Evolutionary conservation across 2,888 invertebrate species (phyloP), one percentile per base, ranked within the genome.

Genomic region (Pyrocoelia pectoralis): DNA sequence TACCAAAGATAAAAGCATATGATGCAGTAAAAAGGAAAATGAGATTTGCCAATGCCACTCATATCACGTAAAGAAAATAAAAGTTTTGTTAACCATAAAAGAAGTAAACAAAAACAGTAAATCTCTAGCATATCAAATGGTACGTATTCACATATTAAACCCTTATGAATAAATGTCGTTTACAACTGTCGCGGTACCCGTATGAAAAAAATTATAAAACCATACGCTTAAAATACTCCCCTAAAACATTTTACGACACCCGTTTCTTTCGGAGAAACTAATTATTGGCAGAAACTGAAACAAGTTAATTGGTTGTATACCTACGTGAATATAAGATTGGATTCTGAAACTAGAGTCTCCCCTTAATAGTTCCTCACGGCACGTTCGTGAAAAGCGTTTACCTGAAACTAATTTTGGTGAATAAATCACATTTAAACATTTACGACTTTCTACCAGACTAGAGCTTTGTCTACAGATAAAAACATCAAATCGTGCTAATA

Each of bases 321-420:
- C 2, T 33, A 51, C 57, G 51, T 57, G 57, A n/a, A n/a, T n/a
- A n/a, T n/a, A n/a, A 24, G 24, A 24, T 24, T 24, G 24, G 24
- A 6, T 24, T 24, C 6, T 51, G 41, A 57, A 51, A 57, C 51
- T 50, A 41, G 51, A 41, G 43, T 51, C 50, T 50, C 41, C 24
- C 51, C 51, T 51, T 51, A 57, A 57, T 41, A 43, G 57, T 50
- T 28, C 51, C 49, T 13, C 51, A 51, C 50, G 51, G 41, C 57
- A 57, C 57, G 57, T 57, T 51, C 57, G 40, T 19, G 50, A 13
- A 19, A 56, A n/a, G 56, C 56, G 41, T 56, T 56, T 56, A 56
- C 56, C 40, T 33, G 56, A 50, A 56, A 56, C 56, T 56, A 56
- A 56, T 56, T 56, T 56, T 28, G 18, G 28, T 17, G 49, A 56